Evolutionary conservation across 64 coral and sea anemone species (phyloP), one percentile per base, ranked within the genome.

Genomic region (Montipora efflorescens): DNA sequence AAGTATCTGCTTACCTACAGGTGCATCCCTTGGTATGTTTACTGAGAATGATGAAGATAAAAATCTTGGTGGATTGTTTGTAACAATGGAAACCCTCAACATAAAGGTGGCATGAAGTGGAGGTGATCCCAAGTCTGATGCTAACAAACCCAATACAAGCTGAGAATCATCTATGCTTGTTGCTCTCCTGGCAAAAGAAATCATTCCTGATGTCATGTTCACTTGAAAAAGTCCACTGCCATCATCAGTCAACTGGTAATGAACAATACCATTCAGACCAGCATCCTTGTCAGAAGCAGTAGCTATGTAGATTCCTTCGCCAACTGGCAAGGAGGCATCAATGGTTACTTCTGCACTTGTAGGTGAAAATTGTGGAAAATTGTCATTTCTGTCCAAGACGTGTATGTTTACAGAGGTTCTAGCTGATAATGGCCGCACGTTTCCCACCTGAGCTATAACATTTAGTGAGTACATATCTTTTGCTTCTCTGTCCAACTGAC

Each of bases 341-440:
- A 98, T 91, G 70, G 91, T 95, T 5, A 98, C 89, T 92, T 74
- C 46, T 49, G 91, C 89, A 91, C 70, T 94, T 47, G 84, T 51
- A 78, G 47, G 45, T 79, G 93, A 46, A 78, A 98, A 98, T 47
- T 74, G 67, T 51, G 96, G 96, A 21, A 70, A 69, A 80, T 92
- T 91, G 68, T 98, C 96, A 89, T 98, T 98, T 55, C 87, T 89
- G 90, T 98, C 96, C 49, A 98, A 49, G 4, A 98, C 49, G 15
- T 87, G 49, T 55, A 98, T 91, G 45, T 92, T 84, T 5, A 92
- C 96, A 59, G 76, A 57, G 67, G 93, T 84, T 14, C 75, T 78
- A 49, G 96, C 89, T 22, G 96, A 98, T 10, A 95, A 67, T 48
- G 93, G 96, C 20, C 79, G 84, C 23, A 92, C 77, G 77, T 48